Conservation (phyloP, 2,113 vertebrate genomes). For the Antechinus stuartii region DNA sequence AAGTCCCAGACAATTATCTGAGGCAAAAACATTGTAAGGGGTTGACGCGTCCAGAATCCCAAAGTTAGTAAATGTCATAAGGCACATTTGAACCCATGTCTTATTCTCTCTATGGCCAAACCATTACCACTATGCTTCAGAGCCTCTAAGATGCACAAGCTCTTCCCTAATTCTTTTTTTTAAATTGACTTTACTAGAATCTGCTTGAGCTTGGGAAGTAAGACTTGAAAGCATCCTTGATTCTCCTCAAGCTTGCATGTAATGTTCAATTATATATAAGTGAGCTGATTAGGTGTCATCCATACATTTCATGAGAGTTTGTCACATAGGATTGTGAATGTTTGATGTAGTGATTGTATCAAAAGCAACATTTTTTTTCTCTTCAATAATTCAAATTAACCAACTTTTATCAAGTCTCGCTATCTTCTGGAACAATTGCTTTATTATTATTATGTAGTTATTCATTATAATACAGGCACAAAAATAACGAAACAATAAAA, state of each 20-base stretch:
- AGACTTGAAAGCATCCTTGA: slow-evolving; percentile 6
- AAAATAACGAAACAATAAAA: background rate
- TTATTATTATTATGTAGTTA: background rate
- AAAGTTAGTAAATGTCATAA: background rate
- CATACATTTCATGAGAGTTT: slow-evolving; percentile 34
- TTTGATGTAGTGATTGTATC: slow-evolving; percentile 36
- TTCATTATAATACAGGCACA: background rate
- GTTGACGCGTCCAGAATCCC: background rate
- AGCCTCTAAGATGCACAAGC: background rate
- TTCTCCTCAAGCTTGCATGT: slow-evolving; percentile 35
- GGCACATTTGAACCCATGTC: background rate
- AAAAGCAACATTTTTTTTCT: background rate
- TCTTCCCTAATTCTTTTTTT: background rate
- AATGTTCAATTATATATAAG: slow-evolving; percentile 18
- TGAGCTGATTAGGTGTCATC: slow-evolving; percentile 48
- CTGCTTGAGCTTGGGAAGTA: background rate
- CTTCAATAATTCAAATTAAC: background rate
- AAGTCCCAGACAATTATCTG: background rate
- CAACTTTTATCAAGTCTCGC: too few species aligned
- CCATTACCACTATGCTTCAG: background rate
- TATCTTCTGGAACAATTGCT: background rate
- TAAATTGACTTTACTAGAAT: background rate
- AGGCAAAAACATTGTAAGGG: background rate
- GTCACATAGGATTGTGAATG: background rate
- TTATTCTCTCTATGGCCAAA: background rate